Percentiles rank a stretch among this genome's conserved stretches.
These are phyloP conservation scores for Odontamblyopus rebecca DNA, from an alignment of 2,797 vertebrate genomes.

Conservation along the genomic window DNA sequence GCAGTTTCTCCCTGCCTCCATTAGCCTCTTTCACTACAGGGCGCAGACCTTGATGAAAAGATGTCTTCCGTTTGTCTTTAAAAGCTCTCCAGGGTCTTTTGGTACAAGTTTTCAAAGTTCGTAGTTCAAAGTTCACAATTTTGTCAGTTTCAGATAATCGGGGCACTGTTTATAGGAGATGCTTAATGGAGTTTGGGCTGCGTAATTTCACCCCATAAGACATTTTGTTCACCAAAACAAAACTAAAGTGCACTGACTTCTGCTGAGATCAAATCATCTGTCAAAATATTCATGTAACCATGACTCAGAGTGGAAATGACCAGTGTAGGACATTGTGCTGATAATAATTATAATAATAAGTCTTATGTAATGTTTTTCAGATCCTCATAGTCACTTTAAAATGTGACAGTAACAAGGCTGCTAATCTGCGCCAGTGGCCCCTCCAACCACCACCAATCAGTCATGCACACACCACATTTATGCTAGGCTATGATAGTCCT, in stretches of 20 bases:
- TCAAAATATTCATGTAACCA: neutral
- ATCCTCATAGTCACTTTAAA: no score
- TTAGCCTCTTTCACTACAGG: slow-evolving; percentile 48
- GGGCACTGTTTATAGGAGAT: slow-evolving; percentile 16
- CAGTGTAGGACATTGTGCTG: no score
- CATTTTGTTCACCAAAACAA: neutral
- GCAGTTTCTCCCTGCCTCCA: slow-evolving; percentile 30
- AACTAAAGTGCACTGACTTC: neutral
- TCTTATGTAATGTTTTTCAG: no score
- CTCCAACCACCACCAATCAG: no score
- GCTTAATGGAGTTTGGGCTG: slow-evolving; percentile 35
- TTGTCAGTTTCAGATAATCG: slow-evolving; percentile 55
- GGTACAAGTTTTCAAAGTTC: slow-evolving; percentile 50
- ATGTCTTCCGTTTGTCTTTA: slow-evolving; percentile 47
- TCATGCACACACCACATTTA: no score
- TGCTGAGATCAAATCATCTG: neutral
- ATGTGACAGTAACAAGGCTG: no score
- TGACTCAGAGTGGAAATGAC: neutral
- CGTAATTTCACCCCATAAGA: slow-evolving; percentile 28
- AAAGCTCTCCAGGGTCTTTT: slow-evolving; percentile 52
- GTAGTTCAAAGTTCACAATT: slow-evolving; percentile 45
- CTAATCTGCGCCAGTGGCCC: no score
- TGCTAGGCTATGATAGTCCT: no score
- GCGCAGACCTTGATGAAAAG: slow-evolving; percentile 62
- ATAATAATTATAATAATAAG: no score